phyloP scores from a whole-genome alignment of 2,113 vertebrate species.

The Myotis brandtii region DNA sequence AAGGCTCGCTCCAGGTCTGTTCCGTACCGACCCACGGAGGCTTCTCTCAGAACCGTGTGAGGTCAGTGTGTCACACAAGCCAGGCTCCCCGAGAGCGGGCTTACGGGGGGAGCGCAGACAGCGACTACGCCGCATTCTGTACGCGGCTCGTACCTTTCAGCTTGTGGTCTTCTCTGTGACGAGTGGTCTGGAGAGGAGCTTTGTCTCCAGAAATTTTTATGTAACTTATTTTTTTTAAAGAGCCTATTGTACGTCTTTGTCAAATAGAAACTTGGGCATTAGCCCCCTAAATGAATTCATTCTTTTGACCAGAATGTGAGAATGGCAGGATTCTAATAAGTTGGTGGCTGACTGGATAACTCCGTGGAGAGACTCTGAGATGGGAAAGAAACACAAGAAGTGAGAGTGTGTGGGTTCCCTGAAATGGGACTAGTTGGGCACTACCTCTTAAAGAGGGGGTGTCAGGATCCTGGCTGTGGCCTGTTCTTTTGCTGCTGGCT shows the following conservation, averaged over 20 bases:
- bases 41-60: not conserved
- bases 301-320: conserved; percentile 41
- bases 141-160: not conserved
- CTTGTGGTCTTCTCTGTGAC: conserved; percentile 44
- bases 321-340: not conserved
- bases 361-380: not conserved
- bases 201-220: conserved; percentile 69
- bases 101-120: not conserved
- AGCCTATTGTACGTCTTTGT: conserved; percentile 59
- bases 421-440: not conserved
- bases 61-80: not conserved
- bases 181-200: conserved; percentile 31
- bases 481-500: not conserved
- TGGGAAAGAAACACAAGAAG: not conserved
- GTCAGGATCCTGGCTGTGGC: not conserved
- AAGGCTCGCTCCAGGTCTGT: not conserved
- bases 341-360: not conserved
- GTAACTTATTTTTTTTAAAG: conserved; percentile 79
- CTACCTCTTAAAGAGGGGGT: not conserved
- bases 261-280: conserved; percentile 42
- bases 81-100: not conserved
- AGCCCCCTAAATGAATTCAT: not conserved
- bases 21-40: not conserved
- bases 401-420: not conserved
- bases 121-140: not conserved